Evolutionary conservation across 2,888 invertebrate species (phyloP).

Genomic region (Machimus rusticus): DNA sequence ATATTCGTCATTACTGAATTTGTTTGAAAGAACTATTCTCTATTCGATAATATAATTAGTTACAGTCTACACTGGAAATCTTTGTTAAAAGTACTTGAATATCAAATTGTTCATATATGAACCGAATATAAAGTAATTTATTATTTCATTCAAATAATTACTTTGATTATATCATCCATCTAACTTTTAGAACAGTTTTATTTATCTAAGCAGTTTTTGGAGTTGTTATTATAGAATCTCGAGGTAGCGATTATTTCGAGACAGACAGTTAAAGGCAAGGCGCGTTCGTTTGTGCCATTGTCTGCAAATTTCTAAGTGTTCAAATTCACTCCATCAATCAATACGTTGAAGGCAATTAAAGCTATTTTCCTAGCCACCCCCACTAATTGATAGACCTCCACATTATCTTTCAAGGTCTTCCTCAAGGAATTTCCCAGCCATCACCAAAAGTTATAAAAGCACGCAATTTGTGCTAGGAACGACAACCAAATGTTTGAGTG

Average conservation of each 20-base stretch:
- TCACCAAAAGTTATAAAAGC: background rate
- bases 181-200: background rate
- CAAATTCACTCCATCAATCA: background rate
- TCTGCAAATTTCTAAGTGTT: background rate
- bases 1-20: too few species aligned
- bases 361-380: background rate
- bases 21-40: too few species aligned
- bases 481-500: background rate
- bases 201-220: background rate
- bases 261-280: too few species aligned
- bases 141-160: too few species aligned
- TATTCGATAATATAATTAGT: too few species aligned
- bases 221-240: too few species aligned
- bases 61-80: too few species aligned
- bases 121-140: too few species aligned
- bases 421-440: background rate
- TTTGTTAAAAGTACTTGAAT: too few species aligned
- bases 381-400: background rate
- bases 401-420: background rate
- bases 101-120: too few species aligned
- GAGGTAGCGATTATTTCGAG: too few species aligned
- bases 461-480: background rate
- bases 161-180: background rate
- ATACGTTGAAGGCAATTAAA: background rate
- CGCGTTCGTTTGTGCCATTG: background rate